Evolutionary conservation across 64 coral and sea anemone species (phyloP).

Genomic region (Dendrophyllia cribrosa): DNA sequence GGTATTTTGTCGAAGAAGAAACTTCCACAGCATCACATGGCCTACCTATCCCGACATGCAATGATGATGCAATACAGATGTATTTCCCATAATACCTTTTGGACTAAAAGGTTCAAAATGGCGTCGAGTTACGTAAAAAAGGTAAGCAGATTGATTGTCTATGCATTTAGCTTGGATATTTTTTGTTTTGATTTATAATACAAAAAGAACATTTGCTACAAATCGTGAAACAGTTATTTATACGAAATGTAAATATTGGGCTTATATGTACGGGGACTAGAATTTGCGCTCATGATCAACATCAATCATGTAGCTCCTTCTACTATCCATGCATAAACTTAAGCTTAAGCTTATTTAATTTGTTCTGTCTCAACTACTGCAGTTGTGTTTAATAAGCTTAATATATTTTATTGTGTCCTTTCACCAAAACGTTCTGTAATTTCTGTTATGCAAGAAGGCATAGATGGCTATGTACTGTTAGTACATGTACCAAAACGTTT

Average conservation of each 20-base stretch:
- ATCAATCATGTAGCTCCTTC: no score
- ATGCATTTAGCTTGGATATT: neutral
- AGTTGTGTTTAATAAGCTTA: no score
- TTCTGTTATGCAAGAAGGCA: no score
- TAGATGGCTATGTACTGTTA: no score
- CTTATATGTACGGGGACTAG: no score
- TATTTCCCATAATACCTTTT: slow-evolving; percentile 53
- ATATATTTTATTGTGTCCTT: no score
- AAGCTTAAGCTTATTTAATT: neutral
- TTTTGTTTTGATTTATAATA: neutral
- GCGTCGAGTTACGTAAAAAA: slow-evolving; percentile 87
- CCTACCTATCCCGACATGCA: slow-evolving; percentile 4
- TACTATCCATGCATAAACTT: neutral
- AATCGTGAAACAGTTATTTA: neutral
- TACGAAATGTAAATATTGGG: no score
- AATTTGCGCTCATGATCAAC: no score
- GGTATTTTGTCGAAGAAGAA: neutral
- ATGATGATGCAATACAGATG: slow-evolving; percentile 9
- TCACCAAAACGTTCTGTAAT: no score
- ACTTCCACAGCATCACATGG: slow-evolving; percentile 57
- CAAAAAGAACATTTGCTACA: neutral
- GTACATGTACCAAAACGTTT: no score
- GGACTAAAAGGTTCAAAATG: slow-evolving; percentile 65
- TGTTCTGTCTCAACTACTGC: no score
- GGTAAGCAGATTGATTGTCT: slow-evolving; percentile 38